Base-by-base conservation (phyloP, 2,888 invertebrate genomes). In the Harpalus rubripes region DNA sequence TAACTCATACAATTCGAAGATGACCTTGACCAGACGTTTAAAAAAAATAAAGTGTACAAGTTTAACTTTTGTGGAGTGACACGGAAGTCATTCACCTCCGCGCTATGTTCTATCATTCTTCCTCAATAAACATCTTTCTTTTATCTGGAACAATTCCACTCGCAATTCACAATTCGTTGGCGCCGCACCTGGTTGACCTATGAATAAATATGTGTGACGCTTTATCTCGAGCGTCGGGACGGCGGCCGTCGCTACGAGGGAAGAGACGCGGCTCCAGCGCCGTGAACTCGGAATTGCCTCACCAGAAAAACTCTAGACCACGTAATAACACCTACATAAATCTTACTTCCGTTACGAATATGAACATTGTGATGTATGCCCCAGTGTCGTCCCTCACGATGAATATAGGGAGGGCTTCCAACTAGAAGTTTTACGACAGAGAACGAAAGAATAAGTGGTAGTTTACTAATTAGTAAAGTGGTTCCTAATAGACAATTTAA, bases 351-450 rank as follows among this genome's bases (percentile, higher is more conserved):
- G 61, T 52, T 52, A 78, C 84, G 84, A 84, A 84, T 84, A 84
- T 84, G 84, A 84, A 84, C 78, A 84, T 84, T 84, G 84, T 84
- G 84, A 84, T 84, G 76, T 84, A 84, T 84, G 78, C 78, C 72
- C 18, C 78, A 41, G 76, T 65, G 84, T 63, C 78, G 84, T 78
- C 63, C 78, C 12, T 22, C 63, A 84, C 78, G 52, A 65, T 63
- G 78, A 22, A 78, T 78, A 26, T 74, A 16, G 76, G 26, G 2
- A 61, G 16, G 15, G 4, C 22, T 8, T 61, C 12, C 32, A 32
- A 32, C 3, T 3, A 52, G 10, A 52, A 52, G 44, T 52, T 52
- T 52, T 12, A 1, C 44, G 8, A 3, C 4, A 52, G 44, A 0
- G 44, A 12, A 12, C 10, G 44, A 32, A 32, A 32, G 32, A 22